These are phyloP conservation scores for Neoaliturus tenellus DNA, from an alignment of 2,888 invertebrate species.

Conservation along the genomic window DNA sequence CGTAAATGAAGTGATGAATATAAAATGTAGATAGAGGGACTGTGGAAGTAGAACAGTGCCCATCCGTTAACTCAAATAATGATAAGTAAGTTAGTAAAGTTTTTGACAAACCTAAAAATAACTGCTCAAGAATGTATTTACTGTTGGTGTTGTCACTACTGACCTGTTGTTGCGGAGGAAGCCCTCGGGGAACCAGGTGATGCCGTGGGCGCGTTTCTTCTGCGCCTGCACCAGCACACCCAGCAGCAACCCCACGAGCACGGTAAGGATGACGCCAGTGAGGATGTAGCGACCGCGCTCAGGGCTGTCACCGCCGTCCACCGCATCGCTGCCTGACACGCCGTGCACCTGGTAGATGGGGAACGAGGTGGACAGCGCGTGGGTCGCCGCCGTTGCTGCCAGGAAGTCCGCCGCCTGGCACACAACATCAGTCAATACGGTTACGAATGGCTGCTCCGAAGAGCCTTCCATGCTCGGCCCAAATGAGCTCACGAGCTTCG, in stretches of 20 bases:
- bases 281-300: slow-evolving; percentile 87
- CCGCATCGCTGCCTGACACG: slow-evolving; percentile 70
- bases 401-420: slow-evolving; percentile 88
- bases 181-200: slow-evolving; percentile 99
- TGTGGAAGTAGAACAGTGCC: no score
- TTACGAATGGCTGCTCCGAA: no score
- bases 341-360: slow-evolving; percentile 88
- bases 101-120: no score
- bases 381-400: slow-evolving; percentile 89
- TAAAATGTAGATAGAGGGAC: no score
- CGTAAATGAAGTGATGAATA: no score
- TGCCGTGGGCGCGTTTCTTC: slow-evolving; percentile 91
- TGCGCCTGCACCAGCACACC: slow-evolving; percentile 90
- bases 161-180: slow-evolving; percentile 82
- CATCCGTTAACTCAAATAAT: no score
- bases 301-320: slow-evolving; percentile 72
- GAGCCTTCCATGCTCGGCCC: no score
- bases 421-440: neutral
- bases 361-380: slow-evolving; percentile 84
- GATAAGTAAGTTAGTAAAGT: no score
- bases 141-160: no score
- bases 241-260: slow-evolving; percentile 82
- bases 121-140: no score
- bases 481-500: no score
- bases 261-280: slow-evolving; percentile 81